A percentile compares a stretch with the other conserved stretches of the same genome.
These are phyloP conservation scores for Chironomus striatipennis DNA, from an alignment of 1,140 invertebrate genomes.

Conservation along the genomic window DNA sequence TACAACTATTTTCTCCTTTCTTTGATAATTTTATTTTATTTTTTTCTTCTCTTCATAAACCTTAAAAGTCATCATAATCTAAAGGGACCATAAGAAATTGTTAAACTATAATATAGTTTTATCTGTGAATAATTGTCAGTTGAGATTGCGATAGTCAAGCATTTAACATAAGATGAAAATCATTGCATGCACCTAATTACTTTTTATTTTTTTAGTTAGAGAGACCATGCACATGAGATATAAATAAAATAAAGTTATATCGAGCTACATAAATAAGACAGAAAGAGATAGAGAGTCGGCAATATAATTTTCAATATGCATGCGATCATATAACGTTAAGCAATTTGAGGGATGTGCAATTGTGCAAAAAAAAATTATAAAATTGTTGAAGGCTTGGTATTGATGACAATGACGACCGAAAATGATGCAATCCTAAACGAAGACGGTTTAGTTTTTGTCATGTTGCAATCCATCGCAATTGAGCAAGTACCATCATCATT, in stretches of 20 bases:
- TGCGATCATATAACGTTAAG: not conserved
- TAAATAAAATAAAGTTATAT: too few species aligned
- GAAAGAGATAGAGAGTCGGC: not conserved
- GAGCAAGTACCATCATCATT: not conserved
- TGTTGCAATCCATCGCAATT: not conserved
- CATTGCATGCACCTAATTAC: slow-evolving; percentile 12
- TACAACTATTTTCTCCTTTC: too few species aligned
- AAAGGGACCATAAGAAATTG: too few species aligned
- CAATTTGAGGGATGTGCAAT: slow-evolving; percentile 6
- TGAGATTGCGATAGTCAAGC: not conserved
- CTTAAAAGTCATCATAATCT: not conserved
- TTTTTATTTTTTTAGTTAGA: slow-evolving; percentile 1
- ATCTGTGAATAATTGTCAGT: not conserved
- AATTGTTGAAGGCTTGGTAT: not conserved
- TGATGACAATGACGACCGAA: not conserved
- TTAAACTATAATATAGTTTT: not conserved
- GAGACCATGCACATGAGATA: not conserved
- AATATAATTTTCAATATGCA: too few species aligned
- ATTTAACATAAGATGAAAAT: not conserved
- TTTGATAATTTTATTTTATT: too few species aligned
- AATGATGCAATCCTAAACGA: slow-evolving; percentile 4
- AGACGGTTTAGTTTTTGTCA: not conserved
- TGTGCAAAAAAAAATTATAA: not conserved
- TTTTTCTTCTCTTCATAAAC: not conserved
- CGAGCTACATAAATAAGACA: not conserved